Conservation (phyloP, 2,888 invertebrate species). For the Amaurobius ferox region DNA sequence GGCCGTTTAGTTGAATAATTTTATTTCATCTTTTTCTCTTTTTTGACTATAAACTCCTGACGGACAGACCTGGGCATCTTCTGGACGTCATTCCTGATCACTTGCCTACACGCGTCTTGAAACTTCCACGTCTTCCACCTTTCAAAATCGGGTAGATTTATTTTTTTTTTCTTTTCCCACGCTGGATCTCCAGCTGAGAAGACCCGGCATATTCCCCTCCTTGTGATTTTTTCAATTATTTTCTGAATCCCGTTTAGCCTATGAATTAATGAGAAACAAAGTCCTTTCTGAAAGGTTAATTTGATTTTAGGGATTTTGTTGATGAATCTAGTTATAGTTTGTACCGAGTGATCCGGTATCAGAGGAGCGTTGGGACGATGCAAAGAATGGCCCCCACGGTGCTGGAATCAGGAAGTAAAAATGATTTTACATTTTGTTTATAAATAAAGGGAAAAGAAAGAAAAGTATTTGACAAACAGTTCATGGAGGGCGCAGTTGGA, state of each 20-base stretch:
- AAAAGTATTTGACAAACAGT: no score
- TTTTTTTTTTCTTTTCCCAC: conserved; percentile 30
- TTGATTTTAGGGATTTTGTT: neutral
- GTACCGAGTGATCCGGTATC: neutral
- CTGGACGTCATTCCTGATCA: neutral
- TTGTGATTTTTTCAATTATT: conserved; percentile 15
- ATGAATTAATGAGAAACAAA: conserved; percentile 5
- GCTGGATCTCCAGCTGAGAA: conserved; percentile 30
- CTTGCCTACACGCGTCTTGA: conserved; percentile 29
- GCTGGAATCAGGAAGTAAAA: neutral
- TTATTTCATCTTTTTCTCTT: no score
- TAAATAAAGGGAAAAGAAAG: no score
- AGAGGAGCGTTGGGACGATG: neutral
- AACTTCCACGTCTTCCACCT: conserved; percentile 18
- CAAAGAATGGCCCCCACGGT: neutral
- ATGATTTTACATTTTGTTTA: neutral
- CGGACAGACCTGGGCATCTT: neutral
- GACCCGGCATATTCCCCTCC: neutral
- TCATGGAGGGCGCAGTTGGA: no score
- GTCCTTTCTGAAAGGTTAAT: neutral
- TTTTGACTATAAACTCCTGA: neutral
- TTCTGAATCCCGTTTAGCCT: neutral
- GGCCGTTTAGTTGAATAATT: no score
- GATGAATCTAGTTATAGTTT: neutral
- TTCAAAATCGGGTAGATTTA: conserved; percentile 20